phyloP scores from a whole-genome alignment of 2,113 vertebrate species.

The Felis chaus region DNA sequence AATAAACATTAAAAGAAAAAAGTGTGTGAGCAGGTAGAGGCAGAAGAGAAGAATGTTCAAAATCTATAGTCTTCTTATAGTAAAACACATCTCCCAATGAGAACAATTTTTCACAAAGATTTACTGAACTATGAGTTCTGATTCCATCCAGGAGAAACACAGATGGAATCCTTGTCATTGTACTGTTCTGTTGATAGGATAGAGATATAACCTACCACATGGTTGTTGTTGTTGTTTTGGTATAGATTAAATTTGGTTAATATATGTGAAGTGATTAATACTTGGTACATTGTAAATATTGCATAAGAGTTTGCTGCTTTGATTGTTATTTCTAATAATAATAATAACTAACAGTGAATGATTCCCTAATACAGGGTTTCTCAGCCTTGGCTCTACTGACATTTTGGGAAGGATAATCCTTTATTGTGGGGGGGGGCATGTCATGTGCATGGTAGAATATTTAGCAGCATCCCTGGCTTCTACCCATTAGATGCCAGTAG shows the following conservation, averaged over 20 bases:
- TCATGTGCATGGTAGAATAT: background rate
- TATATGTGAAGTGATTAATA: background rate
- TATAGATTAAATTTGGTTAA: background rate
- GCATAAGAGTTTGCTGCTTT: background rate
- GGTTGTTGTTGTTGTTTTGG: background rate
- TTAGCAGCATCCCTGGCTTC: background rate
- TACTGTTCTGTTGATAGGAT: background rate
- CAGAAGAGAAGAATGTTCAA: background rate
- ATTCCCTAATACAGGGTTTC: background rate
- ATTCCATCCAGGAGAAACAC: background rate
- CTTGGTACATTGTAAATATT: background rate
- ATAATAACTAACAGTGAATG: background rate
- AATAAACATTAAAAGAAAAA: too few species aligned
- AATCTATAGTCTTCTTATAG: slow-evolving; percentile 40
- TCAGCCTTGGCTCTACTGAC: background rate
- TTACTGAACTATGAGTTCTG: background rate
- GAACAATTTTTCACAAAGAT: slow-evolving; percentile 32
- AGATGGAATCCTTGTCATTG: background rate
- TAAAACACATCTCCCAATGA: background rate
- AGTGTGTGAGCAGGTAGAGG: background rate
- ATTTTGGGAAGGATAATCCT: background rate
- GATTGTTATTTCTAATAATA: background rate
- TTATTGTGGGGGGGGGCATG: background rate
- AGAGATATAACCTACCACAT: background rate
- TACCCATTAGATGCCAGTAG: background rate